Evolutionary conservation across 2,113 vertebrate species (phyloP).

Genomic region (Limanda limanda): DNA sequence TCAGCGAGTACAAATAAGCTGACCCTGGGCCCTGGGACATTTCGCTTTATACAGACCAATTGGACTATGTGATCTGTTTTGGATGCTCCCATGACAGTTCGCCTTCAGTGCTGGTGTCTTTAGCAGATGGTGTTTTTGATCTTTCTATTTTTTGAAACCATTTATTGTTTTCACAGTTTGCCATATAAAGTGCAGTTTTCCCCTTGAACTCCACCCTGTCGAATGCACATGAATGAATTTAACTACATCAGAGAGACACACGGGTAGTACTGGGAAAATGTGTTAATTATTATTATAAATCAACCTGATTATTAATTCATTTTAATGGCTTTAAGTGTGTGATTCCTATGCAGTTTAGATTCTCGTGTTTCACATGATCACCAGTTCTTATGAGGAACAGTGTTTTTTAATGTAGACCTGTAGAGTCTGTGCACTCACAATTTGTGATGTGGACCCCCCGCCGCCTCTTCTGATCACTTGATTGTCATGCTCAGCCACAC

Average conservation of each 20-base stretch:
- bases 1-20: conserved; percentile 69
- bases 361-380: conserved; percentile 17
- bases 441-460: conserved; percentile 47
- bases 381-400: conserved; percentile 20
- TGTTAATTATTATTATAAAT: too few species aligned
- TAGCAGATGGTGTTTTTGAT: conserved; percentile 62
- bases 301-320: too few species aligned
- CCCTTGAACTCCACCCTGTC: conserved; percentile 9
- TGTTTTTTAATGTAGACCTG: conserved; percentile 38
- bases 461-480: conserved; percentile 60
- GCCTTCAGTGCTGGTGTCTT: conserved; percentile 57
- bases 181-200: not conserved
- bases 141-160: not conserved
- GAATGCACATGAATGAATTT: not conserved
- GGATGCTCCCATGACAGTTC: conserved; percentile 59
- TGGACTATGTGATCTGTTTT: conserved; percentile 61
- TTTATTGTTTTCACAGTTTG: conserved; percentile 3
- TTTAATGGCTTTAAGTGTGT: not conserved
- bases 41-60: conserved; percentile 48
- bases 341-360: not conserved
- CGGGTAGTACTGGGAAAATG: not conserved
- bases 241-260: not conserved
- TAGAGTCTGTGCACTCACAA: conserved; percentile 39
- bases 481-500: conserved; percentile 77
- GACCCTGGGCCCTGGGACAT: conserved; percentile 54